Conservation (phyloP, 1,140 invertebrate species). For the Zaprionus camerounensis region DNA sequence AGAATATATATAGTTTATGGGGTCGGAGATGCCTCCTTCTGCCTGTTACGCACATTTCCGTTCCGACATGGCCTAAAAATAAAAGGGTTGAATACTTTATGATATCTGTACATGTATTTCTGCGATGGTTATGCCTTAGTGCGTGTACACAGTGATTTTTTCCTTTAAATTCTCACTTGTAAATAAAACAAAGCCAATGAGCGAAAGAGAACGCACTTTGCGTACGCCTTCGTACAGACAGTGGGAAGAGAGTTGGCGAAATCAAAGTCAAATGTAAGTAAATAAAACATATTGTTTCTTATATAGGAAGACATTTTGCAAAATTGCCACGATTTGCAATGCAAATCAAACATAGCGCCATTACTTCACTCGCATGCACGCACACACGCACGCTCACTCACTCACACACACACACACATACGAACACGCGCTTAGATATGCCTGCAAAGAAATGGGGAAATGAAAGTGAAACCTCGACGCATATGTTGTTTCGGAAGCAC, state of each 20-base stretch:
- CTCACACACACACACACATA: neutral
- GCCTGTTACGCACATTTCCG: too few relatives aligned
- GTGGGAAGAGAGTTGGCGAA: slow-evolving; percentile 49
- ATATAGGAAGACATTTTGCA: slow-evolving; percentile 80
- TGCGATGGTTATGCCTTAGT: neutral
- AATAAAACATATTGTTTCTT: slow-evolving; percentile 83
- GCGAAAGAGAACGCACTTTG: neutral
- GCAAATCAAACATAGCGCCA: slow-evolving; percentile 81
- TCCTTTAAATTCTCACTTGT: slow-evolving; percentile 11
- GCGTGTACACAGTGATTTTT: neutral
- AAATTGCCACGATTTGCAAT: slow-evolving; percentile 82
- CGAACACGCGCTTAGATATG: neutral
- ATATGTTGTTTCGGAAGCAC: slow-evolving; percentile 75
- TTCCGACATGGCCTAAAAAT: too few relatives aligned
- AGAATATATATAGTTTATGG: too few relatives aligned
- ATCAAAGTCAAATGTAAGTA: slow-evolving; percentile 82
- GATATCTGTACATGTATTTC: neutral
- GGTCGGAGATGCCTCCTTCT: too few relatives aligned
- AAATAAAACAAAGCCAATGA: slow-evolving; percentile 34
- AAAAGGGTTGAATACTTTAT: slow-evolving; percentile 1
- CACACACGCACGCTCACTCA: slow-evolving; percentile 11
- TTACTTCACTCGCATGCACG: slow-evolving; percentile 63
- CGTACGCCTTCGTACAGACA: slow-evolving; percentile 23
- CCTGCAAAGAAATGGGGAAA: slow-evolving; percentile 37
- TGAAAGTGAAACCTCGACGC: slow-evolving; percentile 70